Conservation (phyloP, 2,797 vertebrate species). For the Eulemur rubriventer region DNA sequence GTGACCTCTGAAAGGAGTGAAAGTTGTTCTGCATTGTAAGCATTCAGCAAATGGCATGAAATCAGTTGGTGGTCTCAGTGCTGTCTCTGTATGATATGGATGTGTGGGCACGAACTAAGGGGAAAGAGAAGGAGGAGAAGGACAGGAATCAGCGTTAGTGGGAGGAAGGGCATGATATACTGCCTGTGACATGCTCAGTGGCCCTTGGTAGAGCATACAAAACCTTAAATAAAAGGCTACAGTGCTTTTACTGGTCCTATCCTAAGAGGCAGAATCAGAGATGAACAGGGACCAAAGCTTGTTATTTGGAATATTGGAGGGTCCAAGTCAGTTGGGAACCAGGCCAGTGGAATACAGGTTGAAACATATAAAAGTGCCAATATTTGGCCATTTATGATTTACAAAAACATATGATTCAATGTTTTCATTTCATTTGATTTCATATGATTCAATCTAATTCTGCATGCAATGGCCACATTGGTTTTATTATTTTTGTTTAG, state of each 20-base stretch:
- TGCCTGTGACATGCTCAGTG: neutral
- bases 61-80: neutral
- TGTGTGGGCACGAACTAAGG: neutral
- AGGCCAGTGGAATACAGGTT: neutral
- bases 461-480: neutral
- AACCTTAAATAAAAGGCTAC: neutral
- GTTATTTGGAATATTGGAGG: neutral
- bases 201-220: neutral
- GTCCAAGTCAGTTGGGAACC: neutral
- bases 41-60: neutral
- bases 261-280: neutral
- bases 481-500: neutral
- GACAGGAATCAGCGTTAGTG: neutral
- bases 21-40: neutral
- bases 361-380: neutral
- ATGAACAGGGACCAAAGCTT: neutral
- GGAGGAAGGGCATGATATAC: neutral
- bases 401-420: neutral
- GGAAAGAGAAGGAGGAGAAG: neutral
- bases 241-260: neutral
- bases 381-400: neutral
- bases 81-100: neutral
- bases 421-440: slow-evolving; percentile 44
- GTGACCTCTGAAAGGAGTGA: neutral
- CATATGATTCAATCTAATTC: neutral